Evolutionary conservation across 2,888 invertebrate species (phyloP), one percentile per base, ranked within the genome.

Genomic region (Lepetodrilus schrolli): DNA sequence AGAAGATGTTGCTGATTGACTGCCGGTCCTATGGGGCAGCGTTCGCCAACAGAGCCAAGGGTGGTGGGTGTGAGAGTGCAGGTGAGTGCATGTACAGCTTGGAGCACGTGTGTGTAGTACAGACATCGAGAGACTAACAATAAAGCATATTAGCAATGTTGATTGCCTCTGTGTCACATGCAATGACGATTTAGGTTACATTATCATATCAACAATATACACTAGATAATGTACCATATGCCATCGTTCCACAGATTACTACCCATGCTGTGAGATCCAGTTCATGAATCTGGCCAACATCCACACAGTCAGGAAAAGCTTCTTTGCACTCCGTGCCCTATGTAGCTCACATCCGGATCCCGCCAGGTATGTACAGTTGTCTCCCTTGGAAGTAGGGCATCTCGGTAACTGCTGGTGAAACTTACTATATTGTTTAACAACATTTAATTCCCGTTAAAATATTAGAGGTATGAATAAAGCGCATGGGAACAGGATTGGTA

Each of bases 211-310:
- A n/a, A n/a, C n/a, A n/a, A n/a, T n/a, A n/a, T n/a, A n/a, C n/a
- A n/a, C n/a, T n/a, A n/a, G n/a, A n/a, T n/a, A n/a, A n/a, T n/a
- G n/a, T n/a, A n/a, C n/a, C n/a, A n/a, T n/a, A n/a, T 20, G 48
- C 10, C 13, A 1, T 37, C 21, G 21, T 17, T n/a, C 10, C 86
- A 34, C 87, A 90, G 98, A 98, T 91, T 97, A 98, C 92, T 99
- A 99, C 92, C 95, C 95, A 0, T 94, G 94, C 86, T 96, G 97
- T 82, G 97, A 98, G 91, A 96, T 99, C 74, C 95, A 96, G 91
- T 99, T 98, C 91, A 98, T 99, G 97, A 95, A 95, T 90, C 92
- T 99, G 90, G 96, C 98, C 72, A 99, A 99, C 92, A 99, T 99
- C 84, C 99, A 99, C 92, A 94, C 95, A 85, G 96, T 99, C 89